Evolutionary conservation across 2,797 vertebrate genomes (phyloP), one percentile per base, ranked within the genome.

Genomic region (Tiaroga cobitis): DNA sequence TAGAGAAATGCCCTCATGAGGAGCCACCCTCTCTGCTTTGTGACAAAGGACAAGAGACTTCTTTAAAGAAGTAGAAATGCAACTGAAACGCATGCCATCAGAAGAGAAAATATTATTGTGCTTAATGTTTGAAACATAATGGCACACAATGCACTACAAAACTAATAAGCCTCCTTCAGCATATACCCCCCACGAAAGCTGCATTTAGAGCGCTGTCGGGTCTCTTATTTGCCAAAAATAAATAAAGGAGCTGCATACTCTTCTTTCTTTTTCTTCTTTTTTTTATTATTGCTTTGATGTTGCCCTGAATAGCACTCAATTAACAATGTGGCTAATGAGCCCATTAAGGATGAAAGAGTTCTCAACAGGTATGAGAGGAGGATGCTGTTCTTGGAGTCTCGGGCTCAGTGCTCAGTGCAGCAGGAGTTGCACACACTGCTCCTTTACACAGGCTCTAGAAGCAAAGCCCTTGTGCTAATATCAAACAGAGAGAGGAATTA

Each of bases 331-430:
- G 91, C 94, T 95, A 95, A 96, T 95, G 93, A 95, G 94, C 92
- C 94, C 92, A 95, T 96, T 95, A 94, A 93, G 94, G 94, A 96
- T 95, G 93, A 96, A 95, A 95, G 93, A 92, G 92, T 95, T 94
- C 95, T 96, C 95, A 95, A 95, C 95, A 96, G 95, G 95, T 96
- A 96, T 90, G 94, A 95, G 93, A 92, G 93, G 91, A 94, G 93
- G 91, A 93, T 93, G 91, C 93, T 95, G 94, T 92, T 95, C 93
- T 91, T 68, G 90, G 92, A 92, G 92, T 92, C 93, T 93, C 90
- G 89, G 93, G 92, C 92, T 94, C 92, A 89, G 91, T 91, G 87
- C 82, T 92, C 92, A 93, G 94, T 94, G 93, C 92, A 91, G 90
- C 90, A 91, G 91, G 91, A 94, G 94, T 93, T 94, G 93, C 92